Evolutionary conservation across 2,888 invertebrate species (phyloP).

Genomic region (Tipula confusa): DNA sequence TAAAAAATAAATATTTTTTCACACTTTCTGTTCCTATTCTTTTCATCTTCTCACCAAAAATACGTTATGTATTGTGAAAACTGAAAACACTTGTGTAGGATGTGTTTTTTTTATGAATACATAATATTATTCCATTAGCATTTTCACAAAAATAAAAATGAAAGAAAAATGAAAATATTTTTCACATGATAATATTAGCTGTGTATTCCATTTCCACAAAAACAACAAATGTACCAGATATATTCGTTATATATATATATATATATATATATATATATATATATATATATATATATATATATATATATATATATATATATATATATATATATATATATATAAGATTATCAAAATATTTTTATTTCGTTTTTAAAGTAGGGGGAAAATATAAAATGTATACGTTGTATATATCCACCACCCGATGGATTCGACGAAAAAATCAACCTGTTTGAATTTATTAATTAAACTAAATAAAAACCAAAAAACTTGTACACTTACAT

Average conservation of each 20-base stretch:
- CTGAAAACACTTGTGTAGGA: background rate
- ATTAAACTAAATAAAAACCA: background rate
- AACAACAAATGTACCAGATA: background rate
- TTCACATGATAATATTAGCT: background rate
- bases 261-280: background rate
- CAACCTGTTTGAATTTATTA: slow-evolving; percentile 20
- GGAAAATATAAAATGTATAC: background rate
- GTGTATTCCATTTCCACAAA: background rate
- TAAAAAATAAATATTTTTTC: background rate
- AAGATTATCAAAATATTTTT: background rate
- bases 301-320: background rate
- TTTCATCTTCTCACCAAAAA: background rate
- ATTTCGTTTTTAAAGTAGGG: background rate
- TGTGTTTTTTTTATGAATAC: background rate
- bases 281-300: background rate
- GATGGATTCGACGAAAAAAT: background rate
- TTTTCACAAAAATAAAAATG: background rate
- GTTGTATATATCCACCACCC: background rate
- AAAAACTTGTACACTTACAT: background rate
- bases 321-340: background rate
- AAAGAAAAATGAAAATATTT: background rate
- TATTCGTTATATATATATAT: no score
- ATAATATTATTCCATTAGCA: background rate
- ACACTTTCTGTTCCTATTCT: slow-evolving; percentile 25
- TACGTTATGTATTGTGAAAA: background rate